Conservation (phyloP, 2,797 vertebrate genomes). For the Spondyliosoma cantharus region DNA sequence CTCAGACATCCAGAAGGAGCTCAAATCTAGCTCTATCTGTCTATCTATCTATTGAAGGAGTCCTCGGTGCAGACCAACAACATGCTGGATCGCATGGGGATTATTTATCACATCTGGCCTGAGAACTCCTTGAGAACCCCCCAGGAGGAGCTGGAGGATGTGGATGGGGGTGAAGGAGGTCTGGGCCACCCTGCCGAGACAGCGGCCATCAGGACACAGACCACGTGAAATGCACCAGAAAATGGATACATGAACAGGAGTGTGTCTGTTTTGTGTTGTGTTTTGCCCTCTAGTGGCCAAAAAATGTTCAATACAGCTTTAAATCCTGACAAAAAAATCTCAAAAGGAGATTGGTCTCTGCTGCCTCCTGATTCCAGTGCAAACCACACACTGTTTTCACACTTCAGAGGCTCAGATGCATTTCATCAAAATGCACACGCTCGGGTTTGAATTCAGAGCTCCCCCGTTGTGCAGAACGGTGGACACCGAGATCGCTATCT, state of each 20-base stretch:
- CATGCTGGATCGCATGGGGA: constrained; percentile 19
- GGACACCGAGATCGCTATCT: constrained; percentile 6
- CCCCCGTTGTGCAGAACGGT: background rate
- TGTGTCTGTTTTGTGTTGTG: background rate
- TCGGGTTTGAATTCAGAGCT: constrained; percentile 17
- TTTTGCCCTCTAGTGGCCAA: background rate
- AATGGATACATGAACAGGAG: background rate
- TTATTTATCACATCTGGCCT: constrained; percentile 30
- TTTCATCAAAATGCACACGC: background rate
- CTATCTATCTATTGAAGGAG: constrained; percentile 20
- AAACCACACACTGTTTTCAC: background rate
- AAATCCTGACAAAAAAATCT: background rate
- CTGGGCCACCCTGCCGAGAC: background rate
- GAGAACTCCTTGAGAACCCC: constrained; percentile 8
- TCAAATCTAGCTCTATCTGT: constrained; percentile 9
- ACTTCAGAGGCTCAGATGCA: background rate
- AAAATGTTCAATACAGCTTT: background rate
- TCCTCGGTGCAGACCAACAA: constrained; percentile 24
- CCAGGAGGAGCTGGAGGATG: constrained; percentile 16
- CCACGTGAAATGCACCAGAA: background rate
- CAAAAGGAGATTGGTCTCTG: too few relatives aligned
- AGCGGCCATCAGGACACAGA: background rate
- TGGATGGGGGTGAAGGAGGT: background rate
- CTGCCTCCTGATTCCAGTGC: background rate
- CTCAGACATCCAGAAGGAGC: background rate